Conservation (phyloP, 2,797 vertebrate species). For the Acrocephalus scirpaceus region DNA sequence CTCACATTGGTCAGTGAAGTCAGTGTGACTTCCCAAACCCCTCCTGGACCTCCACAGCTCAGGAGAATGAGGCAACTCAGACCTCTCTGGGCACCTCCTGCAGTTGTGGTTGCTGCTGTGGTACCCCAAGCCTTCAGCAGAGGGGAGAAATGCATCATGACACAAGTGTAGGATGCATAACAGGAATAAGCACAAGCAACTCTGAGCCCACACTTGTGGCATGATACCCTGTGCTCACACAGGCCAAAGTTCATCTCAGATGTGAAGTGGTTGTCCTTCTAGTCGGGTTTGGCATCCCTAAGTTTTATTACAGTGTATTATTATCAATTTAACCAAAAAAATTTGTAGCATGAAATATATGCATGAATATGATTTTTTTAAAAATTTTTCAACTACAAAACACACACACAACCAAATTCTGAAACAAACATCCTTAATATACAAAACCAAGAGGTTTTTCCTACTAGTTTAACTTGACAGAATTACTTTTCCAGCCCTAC, state of each 20-base stretch:
- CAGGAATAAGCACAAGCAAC: not conserved
- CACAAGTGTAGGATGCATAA: fast-evolving
- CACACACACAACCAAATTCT: not conserved
- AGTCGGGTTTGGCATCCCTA: not conserved
- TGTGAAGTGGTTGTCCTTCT: not conserved
- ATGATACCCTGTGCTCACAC: fast-evolving
- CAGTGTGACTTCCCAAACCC: not conserved
- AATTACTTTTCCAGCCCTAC: not conserved
- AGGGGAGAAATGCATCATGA: not conserved
- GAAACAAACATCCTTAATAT: conserved; percentile 26
- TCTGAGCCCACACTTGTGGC: not conserved
- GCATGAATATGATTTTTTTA: not conserved
- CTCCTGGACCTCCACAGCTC: not conserved
- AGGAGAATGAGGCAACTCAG: not conserved
- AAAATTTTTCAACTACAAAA: not conserved
- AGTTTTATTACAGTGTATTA: not conserved
- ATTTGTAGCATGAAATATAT: not conserved
- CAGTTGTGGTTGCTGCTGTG: not conserved
- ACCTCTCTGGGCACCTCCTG: not conserved
- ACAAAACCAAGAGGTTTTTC: not conserved
- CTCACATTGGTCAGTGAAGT: fast-evolving
- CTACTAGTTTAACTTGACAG: not conserved
- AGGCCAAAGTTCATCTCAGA: not conserved
- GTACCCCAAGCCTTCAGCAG: not conserved
- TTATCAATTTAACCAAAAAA: not conserved